Conservation (phyloP, 2,888 invertebrate species). For the Diaprepes abbreviatus region DNA sequence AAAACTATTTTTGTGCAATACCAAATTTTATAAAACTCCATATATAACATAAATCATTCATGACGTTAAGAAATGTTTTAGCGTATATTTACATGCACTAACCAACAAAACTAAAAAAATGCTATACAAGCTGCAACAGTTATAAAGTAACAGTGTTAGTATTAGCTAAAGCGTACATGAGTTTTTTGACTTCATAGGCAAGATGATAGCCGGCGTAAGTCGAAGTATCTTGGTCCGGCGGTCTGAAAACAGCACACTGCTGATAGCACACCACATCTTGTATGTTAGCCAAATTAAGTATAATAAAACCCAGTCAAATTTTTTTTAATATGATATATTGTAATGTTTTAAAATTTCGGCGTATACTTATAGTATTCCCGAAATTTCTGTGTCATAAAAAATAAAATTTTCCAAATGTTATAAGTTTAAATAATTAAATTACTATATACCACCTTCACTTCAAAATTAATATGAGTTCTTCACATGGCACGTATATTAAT, state of each 20-base stretch:
- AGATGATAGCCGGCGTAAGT: conserved; percentile 98
- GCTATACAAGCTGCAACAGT: conserved; percentile 60
- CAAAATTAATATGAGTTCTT: too few species aligned
- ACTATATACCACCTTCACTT: too few species aligned
- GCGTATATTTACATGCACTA: conserved; percentile 7
- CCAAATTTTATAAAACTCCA: neutral
- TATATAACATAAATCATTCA: too few species aligned
- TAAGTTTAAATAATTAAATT: too few species aligned
- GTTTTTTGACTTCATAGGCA: conserved; percentile 99
- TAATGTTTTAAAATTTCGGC: too few species aligned
- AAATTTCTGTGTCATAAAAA: too few species aligned
- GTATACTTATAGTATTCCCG: too few species aligned
- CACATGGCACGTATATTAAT: too few species aligned
- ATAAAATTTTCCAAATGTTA: too few species aligned
- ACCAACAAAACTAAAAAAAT: conserved; percentile 13
- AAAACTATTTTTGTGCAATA: too few species aligned
- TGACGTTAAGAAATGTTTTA: neutral
- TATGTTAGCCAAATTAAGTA: conserved; percentile 25
- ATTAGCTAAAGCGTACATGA: conserved; percentile 90
- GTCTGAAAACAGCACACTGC: conserved; percentile 84
- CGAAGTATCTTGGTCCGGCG: conserved; percentile 88
- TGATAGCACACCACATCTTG: conserved; percentile 65
- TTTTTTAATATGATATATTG: too few species aligned
- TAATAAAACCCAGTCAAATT: conserved; percentile 17
- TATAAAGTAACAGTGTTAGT: conserved; percentile 65